These are phyloP conservation scores for Sporophila hypoxantha DNA, from an alignment of 2,113 vertebrate species.

Conservation along the genomic window DNA sequence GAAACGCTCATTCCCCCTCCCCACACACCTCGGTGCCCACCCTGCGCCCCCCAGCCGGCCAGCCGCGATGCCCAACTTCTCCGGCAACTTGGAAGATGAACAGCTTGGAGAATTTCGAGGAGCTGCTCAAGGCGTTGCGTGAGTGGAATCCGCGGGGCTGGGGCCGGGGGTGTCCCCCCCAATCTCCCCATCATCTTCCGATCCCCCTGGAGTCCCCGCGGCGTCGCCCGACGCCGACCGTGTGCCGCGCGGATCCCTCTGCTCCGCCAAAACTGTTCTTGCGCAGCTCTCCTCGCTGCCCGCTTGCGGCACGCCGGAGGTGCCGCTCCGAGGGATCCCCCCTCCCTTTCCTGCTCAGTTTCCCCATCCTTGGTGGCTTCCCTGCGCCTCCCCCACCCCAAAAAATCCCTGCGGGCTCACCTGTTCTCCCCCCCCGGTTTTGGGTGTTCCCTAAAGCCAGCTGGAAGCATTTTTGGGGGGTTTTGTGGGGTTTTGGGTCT, in stretches of 20 bases:
- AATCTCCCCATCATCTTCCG: too few species aligned
- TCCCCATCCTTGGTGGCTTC: neutral
- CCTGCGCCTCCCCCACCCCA: neutral
- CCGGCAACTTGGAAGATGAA: slow-evolving; percentile 91
- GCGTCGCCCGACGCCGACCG: too few species aligned
- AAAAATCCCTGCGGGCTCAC: neutral
- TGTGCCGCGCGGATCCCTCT: neutral
- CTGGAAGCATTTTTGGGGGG: too few species aligned
- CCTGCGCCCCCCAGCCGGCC: neutral
- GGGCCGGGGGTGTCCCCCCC: too few species aligned
- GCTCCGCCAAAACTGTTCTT: neutral
- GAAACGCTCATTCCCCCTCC: neutral
- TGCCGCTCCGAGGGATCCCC: neutral
- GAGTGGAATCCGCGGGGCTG: slow-evolving; percentile 26
- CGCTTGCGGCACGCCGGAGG: too few species aligned
- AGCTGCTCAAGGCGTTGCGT: slow-evolving; percentile 86
- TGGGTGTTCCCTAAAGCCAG: neutral
- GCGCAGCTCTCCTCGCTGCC: neutral
- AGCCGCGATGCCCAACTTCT: slow-evolving; percentile 76
- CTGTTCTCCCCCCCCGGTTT: neutral
- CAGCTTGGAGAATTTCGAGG: slow-evolving; percentile 90
- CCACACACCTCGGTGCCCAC: neutral
- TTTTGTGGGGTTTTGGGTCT: neutral
- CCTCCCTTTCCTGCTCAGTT: neutral
- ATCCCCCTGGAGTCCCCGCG: too few species aligned